phyloP scores from a whole-genome alignment of 2,113 vertebrate genomes.

The Tychaedon coryphoeus region DNA sequence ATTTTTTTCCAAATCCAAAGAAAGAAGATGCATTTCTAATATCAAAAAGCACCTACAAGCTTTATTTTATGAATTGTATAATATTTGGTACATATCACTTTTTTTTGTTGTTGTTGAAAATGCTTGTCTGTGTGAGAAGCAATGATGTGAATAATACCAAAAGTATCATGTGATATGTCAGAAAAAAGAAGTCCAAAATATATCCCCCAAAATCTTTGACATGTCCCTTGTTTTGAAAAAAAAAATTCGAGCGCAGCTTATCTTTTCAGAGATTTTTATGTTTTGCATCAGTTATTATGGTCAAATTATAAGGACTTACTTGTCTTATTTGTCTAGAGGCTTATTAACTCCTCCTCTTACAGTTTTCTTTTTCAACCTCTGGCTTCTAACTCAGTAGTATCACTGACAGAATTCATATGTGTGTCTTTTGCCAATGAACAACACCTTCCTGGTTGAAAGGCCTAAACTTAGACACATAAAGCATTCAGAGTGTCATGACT shows the following conservation, averaged over 20 bases:
- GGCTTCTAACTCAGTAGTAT: not conserved
- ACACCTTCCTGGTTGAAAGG: not conserved
- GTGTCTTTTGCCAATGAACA: not conserved
- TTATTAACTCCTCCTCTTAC: not conserved
- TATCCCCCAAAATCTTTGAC: not conserved
- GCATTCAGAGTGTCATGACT: fast-evolving
- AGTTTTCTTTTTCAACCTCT: not conserved
- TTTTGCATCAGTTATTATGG: not conserved
- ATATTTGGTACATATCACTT: not conserved
- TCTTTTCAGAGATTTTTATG: not conserved
- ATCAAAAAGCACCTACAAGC: not conserved
- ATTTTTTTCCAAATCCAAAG: not conserved
- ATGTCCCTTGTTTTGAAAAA: not conserved
- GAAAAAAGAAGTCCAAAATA: not conserved
- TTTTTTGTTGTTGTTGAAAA: not conserved
- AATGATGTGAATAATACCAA: not conserved
- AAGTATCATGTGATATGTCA: not conserved
- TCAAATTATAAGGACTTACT: not conserved
- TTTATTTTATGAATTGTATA: not conserved
- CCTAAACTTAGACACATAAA: not conserved
- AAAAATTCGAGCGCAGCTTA: not conserved
- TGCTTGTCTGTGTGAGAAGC: not conserved
- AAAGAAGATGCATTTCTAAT: not conserved
- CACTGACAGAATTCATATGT: not conserved
- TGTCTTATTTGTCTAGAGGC: not conserved